These are phyloP conservation scores for Isoperla grammatica DNA, from an alignment of 2,888 invertebrate genomes.

Conservation along the genomic window DNA sequence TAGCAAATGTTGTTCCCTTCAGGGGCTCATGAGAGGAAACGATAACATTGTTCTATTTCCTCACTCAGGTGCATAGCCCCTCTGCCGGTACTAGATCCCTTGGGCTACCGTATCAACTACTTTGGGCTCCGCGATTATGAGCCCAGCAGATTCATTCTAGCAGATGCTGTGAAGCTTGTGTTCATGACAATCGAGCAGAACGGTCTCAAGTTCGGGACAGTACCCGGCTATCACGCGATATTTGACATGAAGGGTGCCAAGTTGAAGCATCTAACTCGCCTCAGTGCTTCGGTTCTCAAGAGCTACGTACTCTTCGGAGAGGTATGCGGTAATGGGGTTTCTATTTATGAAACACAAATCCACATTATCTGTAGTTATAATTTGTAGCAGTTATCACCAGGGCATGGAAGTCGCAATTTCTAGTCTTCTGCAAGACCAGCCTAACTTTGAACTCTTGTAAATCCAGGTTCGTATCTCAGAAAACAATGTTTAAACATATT, in stretches of 20 bases:
- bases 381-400: too few relatives aligned
- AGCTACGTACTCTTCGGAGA: slow-evolving; percentile 59
- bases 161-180: slow-evolving; percentile 52
- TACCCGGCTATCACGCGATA: slow-evolving; percentile 58
- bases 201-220: slow-evolving; percentile 45
- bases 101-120: slow-evolving; percentile 56
- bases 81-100: slow-evolving; percentile 53
- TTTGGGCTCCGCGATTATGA: slow-evolving; percentile 54
- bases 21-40: too few relatives aligned
- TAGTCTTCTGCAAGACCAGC: too few relatives aligned
- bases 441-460: too few relatives aligned
- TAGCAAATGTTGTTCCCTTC: too few relatives aligned
- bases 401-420: too few relatives aligned
- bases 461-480: too few relatives aligned
- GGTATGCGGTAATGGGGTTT: slow-evolving; percentile 28
- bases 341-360: too few relatives aligned
- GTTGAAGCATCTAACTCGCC: slow-evolving; percentile 54
- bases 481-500: too few relatives aligned
- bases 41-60: too few relatives aligned
- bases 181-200: slow-evolving; percentile 33
- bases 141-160: slow-evolving; percentile 54
- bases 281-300: slow-evolving; percentile 55
- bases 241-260: slow-evolving; percentile 63
- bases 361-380: too few relatives aligned
- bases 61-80: slow-evolving; percentile 33